Evolutionary conservation across 1,140 invertebrate species (phyloP).

Genomic region (Choristoneura fumiferana): DNA sequence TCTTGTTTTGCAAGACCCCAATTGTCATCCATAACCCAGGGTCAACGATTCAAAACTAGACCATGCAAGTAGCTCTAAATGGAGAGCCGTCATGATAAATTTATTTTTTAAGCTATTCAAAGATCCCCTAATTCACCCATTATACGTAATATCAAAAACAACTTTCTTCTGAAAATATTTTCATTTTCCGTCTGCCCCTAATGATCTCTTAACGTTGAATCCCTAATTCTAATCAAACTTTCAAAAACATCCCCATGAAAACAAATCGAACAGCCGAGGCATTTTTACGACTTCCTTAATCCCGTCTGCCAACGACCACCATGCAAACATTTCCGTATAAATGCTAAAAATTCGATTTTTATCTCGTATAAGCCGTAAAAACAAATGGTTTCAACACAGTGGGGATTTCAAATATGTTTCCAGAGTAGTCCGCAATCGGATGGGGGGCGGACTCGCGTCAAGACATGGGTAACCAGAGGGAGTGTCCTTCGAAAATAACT

Average conservation of each 20-base stretch:
- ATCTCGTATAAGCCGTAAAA: background rate
- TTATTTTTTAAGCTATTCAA: too few species aligned
- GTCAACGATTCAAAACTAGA: too few species aligned
- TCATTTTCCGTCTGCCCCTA: too few species aligned
- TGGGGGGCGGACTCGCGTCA: background rate
- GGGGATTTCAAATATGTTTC: too few species aligned
- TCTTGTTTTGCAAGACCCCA: too few species aligned
- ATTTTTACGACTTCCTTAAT: conserved; percentile 18
- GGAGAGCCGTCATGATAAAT: too few species aligned
- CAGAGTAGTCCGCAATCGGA: background rate
- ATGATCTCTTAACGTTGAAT: background rate
- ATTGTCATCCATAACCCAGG: too few species aligned
- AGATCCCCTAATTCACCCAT: too few species aligned
- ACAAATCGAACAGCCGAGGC: background rate
- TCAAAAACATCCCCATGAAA: conserved; percentile 14
- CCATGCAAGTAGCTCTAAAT: too few species aligned
- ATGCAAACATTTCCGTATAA: conserved; percentile 5
- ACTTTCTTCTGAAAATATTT: too few species aligned
- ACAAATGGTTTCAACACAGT: background rate
- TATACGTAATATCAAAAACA: too few species aligned
- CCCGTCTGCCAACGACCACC: background rate
- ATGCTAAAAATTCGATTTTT: conserved; percentile 14
- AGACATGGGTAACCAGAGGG: background rate
- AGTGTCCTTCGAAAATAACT: background rate
- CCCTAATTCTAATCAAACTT: conserved; percentile 3